Base-by-base conservation (phyloP, 1,140 invertebrate genomes). In the Episyrphus balteatus region DNA sequence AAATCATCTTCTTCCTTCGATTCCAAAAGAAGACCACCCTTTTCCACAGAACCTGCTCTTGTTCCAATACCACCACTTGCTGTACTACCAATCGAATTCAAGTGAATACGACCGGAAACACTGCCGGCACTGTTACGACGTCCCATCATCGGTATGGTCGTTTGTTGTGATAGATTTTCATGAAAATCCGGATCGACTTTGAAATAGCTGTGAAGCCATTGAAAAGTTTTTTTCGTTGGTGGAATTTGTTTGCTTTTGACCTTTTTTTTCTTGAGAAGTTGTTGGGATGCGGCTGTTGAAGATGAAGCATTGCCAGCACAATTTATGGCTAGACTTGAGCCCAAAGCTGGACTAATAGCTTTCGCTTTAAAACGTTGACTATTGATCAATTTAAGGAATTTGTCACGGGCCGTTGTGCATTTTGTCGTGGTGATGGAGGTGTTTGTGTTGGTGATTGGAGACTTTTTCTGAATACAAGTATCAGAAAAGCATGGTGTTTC, bases 151-250 rank as follows among this genome's bases (percentile, higher is more conserved):
- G 47, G 44, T 37, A 40, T 32, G 12, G 44, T 50, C 36, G 51
- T 55, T 44, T 48, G 51, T 32, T 52, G 48, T 6, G 47, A 47
- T 34, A 55, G 51, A 44, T 55, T 53, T 19, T 52, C 51, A 41
- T 34, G 50, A 42, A 55, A 51, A 44, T 52, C 40, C 19, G 51
- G 46, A 30, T 55, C 46, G 41, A 38, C 47, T 13, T 46, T 49
- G 40, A 55, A 53, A 44, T 50, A 51, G 21, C 40, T 53, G 41
- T 51, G 54, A 34, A 55, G 40, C 51, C 49, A 49, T 36, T 44
- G 49, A 42, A 51, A 48, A 26, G 21, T 19, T 53, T 53, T 51
- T 51, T 46, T 8, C 49, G 41, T 19, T 45, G 14, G 44, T 53
- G 51, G 5, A 50, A 30, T 49, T 51, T 53, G 36, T 53, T 55